A percentile compares a stretch with the other conserved stretches of the same genome.
Conservation (phyloP, 2,113 vertebrate species). For the Gymnocephalus cernua region DNA sequence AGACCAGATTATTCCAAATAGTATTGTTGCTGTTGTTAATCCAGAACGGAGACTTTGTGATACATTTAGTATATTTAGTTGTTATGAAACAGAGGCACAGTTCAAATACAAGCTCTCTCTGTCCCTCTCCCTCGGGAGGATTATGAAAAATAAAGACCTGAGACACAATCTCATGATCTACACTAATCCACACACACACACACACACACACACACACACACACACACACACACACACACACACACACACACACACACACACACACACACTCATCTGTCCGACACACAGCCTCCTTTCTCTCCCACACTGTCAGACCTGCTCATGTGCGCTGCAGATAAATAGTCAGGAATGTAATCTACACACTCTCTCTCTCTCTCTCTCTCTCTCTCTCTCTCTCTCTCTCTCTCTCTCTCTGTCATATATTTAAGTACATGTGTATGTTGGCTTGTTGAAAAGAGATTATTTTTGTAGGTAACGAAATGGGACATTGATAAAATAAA, state of each 20-base stretch:
- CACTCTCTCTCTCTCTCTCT: too few relatives aligned
- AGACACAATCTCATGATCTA: constrained; percentile 51
- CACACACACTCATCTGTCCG: constrained; percentile 26
- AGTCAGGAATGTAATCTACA: constrained; percentile 40
- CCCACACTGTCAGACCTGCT: constrained; percentile 42
- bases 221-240: constrained; percentile 16
- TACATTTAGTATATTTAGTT: background rate
- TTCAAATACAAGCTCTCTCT: background rate
- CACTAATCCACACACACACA: constrained; percentile 49
- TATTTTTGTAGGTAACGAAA: too few relatives aligned
- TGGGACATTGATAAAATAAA: too few relatives aligned
- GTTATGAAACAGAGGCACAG: background rate
- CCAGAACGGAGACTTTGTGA: background rate
- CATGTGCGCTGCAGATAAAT: constrained; percentile 44
- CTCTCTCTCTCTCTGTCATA: too few relatives aligned
- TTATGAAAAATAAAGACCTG: constrained; percentile 32
- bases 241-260: constrained; percentile 2
- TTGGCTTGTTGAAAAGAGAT: too few relatives aligned
- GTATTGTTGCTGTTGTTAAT: too few relatives aligned
- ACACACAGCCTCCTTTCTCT: constrained; percentile 47
- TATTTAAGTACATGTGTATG: too few relatives aligned
- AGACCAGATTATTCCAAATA: too few relatives aligned
- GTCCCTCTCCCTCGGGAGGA: constrained; percentile 11
- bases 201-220: constrained; percentile 4
- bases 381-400: too few relatives aligned